phyloP scores from a whole-genome alignment of 2,797 vertebrate genomes.

The Arnoldichthys spilopterus region DNA sequence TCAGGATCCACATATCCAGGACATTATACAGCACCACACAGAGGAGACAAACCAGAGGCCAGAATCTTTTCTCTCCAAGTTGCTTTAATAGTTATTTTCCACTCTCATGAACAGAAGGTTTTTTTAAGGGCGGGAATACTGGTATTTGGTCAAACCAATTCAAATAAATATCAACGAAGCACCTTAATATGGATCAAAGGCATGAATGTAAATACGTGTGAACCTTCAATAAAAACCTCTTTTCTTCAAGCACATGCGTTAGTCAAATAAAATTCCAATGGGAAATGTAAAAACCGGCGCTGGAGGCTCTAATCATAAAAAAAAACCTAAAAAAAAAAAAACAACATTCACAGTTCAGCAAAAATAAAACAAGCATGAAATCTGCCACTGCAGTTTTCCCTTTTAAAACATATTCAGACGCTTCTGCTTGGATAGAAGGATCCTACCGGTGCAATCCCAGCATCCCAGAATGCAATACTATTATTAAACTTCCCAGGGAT shows the following conservation, averaged over 20 bases:
- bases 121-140: conserved; percentile 67
- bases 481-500: conserved; percentile 59
- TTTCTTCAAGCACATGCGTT: conserved; percentile 69
- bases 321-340: conserved; percentile 45
- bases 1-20: background rate
- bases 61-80: conserved; percentile 54
- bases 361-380: conserved; percentile 67
- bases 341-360: conserved; percentile 64
- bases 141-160: conserved; percentile 71
- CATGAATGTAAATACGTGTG: conserved; percentile 68
- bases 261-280: conserved; percentile 62
- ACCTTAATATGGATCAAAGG: conserved; percentile 67
- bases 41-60: conserved; percentile 2
- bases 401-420: conserved; percentile 73
- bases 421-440: conserved; percentile 54
- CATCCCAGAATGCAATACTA: conserved; percentile 52
- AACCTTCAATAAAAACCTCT: conserved; percentile 73
- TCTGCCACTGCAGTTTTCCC: conserved; percentile 72
- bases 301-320: conserved; percentile 65
- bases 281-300: conserved; percentile 64
- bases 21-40: background rate
- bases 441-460: conserved; percentile 37
- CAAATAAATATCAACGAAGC: conserved; percentile 76
- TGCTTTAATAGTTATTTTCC: conserved; percentile 71
- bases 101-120: conserved; percentile 57